Percentiles rank a stretch among this genome's conserved stretches.
Evolutionary conservation across 2,113 vertebrate species (phyloP).

Genomic region (Elaphurus davidianus): DNA sequence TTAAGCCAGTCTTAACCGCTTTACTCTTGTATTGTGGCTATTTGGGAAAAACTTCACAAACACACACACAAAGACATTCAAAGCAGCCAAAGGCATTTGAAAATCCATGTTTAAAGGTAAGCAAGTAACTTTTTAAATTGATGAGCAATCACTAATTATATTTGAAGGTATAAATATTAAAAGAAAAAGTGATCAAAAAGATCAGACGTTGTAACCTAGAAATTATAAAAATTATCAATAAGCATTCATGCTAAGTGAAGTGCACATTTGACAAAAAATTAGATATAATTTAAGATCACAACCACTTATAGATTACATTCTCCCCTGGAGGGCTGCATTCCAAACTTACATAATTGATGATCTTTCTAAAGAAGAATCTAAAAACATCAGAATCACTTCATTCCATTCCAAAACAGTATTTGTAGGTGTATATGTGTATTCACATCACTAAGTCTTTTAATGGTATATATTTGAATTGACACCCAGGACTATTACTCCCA

Average conservation of each 20-base stretch:
- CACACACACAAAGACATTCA: slow-evolving; percentile 25
- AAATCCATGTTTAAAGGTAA: slow-evolving; percentile 31
- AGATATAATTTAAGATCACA: slow-evolving; percentile 41
- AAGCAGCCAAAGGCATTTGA: slow-evolving; percentile 39
- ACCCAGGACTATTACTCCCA: not conserved
- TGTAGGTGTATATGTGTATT: not conserved
- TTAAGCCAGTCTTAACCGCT: slow-evolving; percentile 71
- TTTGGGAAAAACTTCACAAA: slow-evolving; percentile 61
- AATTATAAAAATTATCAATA: slow-evolving; percentile 47
- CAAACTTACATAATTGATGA: slow-evolving; percentile 59
- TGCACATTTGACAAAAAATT: slow-evolving; percentile 61
- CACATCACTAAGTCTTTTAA: not conserved
- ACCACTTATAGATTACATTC: slow-evolving; percentile 46
- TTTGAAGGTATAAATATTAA: slow-evolving; percentile 11
- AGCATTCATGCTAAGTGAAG: slow-evolving; percentile 45
- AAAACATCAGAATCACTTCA: not conserved
- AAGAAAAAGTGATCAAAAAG: not conserved
- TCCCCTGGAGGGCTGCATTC: slow-evolving; percentile 37
- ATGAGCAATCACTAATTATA: not conserved
- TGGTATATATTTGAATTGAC: not conserved
- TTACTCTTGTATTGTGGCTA: slow-evolving; percentile 41
- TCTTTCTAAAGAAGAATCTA: slow-evolving; percentile 34
- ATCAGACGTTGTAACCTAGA: slow-evolving; percentile 16
- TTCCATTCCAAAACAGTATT: not conserved
- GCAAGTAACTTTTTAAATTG: slow-evolving; percentile 18